These are phyloP conservation scores for Acrocephalus kingi DNA, from an alignment of 2,113 vertebrate species.

Conservation along the genomic window DNA sequence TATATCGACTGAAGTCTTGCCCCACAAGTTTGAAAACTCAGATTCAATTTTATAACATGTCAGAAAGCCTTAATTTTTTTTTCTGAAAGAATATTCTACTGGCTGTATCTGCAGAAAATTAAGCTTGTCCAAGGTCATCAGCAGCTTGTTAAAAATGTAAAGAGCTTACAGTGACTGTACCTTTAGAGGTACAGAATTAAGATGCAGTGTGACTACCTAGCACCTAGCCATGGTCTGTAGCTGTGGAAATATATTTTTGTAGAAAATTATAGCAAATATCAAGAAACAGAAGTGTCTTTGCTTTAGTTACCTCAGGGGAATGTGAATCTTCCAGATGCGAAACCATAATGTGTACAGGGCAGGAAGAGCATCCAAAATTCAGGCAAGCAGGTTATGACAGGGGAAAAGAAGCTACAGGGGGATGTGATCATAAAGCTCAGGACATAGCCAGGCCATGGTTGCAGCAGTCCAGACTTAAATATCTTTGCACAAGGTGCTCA, in stretches of 20 bases:
- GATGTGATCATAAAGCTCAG: background rate
- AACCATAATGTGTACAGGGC: rapidly evolving
- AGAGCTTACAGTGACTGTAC: background rate
- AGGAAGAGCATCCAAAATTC: background rate
- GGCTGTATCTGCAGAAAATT: background rate
- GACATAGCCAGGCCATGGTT: background rate
- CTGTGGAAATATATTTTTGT: background rate
- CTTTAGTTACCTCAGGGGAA: background rate
- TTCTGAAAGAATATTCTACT: background rate
- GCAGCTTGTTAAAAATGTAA: background rate
- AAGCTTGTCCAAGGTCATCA: background rate
- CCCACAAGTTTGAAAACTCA: background rate
- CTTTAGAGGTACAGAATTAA: background rate
- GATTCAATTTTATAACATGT: background rate
- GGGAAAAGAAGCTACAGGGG: background rate
- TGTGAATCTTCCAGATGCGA: background rate
- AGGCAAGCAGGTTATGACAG: background rate
- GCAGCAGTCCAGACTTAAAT: background rate
- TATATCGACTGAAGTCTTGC: background rate
- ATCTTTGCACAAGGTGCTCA: background rate
- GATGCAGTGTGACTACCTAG: background rate
- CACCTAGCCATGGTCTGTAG: background rate
- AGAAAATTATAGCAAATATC: background rate
- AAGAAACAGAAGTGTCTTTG: background rate
- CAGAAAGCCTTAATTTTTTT: background rate